Base-by-base conservation (phyloP, 30 jellyfish, hydroid and myxozoan genomes). In the Nemopilema nomurai region DNA sequence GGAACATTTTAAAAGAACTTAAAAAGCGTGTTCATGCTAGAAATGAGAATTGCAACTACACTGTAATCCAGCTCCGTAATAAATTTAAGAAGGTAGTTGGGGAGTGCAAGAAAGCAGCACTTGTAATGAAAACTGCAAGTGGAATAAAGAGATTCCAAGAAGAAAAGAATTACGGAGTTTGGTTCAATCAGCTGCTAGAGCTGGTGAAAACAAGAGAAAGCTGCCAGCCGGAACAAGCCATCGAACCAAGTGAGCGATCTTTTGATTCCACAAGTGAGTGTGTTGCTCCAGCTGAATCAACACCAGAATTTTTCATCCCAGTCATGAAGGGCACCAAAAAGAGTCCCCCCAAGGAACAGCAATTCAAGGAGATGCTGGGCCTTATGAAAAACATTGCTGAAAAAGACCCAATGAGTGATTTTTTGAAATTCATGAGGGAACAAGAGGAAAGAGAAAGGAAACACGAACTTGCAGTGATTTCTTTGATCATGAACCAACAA, bases 161-260 rank as follows among this genome's bases (percentile, higher is more conserved):
- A 71, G 87, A 83, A 53, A 83, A 83, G n/a, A 74, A 74, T 51
- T 85, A 69, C 62, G 94, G 94, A 24, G 74, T 30, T 41, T 85
- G 94, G 94, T 85, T 85, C 84, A 49, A 85, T 66, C 94, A 85
- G 67, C 82, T 85, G 89, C 67, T 69, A 6, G 87, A 24, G 29
- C 33, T 87, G 22, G 91, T 87, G 75, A 75, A 87, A 53, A 77
- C 87, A 77, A 67, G 91, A 27, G 96, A 69, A 22, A 71, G 84
- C 84, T 75, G 90, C 80, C 90, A 76, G 80, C 85, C 90, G 41
- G 95, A 84, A 65, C 92, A 84, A 73, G 92, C 92, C 71, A 84
- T 74, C 49, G 92, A 71, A 49, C 88, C 88, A 73, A 67, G 89
- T 22, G 82, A 66, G 80, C 81, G 67, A 51, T 66, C 81, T 80